Evolutionary conservation across 2,888 invertebrate genomes (phyloP).

Genomic region (Orthosia cruda): DNA sequence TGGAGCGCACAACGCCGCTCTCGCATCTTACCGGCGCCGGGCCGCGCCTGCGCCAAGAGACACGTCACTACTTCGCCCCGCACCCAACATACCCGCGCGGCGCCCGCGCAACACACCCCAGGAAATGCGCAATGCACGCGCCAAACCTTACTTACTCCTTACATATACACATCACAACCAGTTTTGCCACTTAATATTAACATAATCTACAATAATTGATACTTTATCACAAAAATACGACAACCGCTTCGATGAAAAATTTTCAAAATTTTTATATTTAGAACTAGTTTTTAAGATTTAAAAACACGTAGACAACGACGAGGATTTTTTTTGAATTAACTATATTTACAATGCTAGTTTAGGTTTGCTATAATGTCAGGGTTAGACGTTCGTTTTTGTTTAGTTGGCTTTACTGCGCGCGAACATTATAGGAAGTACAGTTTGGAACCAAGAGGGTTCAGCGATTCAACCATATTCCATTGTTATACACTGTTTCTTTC

Average conservation of each 20-base stretch:
- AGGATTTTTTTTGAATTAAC: conserved; percentile 71
- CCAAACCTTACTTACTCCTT: conserved; percentile 85
- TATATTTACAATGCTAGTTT: conserved; percentile 79
- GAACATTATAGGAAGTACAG: conserved; percentile 87
- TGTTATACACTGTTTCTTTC: conserved; percentile 84
- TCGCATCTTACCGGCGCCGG: conserved; percentile 91
- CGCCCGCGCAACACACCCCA: conserved; percentile 77
- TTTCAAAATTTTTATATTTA: conserved; percentile 83
- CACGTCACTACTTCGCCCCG: conserved; percentile 85
- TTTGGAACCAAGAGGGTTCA: conserved; percentile 82
- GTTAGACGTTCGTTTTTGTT: conserved; percentile 64
- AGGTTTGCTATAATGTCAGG: conserved; percentile 59
- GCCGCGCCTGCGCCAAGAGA: conserved; percentile 90
- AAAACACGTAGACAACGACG: conserved; percentile 86
- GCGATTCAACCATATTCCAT: conserved; percentile 91
- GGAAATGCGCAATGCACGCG: conserved; percentile 58
- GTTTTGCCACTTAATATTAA: conserved; percentile 88
- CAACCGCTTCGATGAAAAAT: conserved; percentile 91
- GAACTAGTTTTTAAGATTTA: conserved; percentile 60
- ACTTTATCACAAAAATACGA: conserved; percentile 91
- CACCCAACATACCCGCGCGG: conserved; percentile 85
- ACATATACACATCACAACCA: conserved; percentile 91
- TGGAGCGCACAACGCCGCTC: conserved; percentile 88
- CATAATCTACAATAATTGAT: conserved; percentile 76
- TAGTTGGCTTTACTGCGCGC: conserved; percentile 81